Percentiles rank a stretch among this genome's conserved stretches.
Evolutionary conservation across 2,797 vertebrate species (phyloP).

Genomic region (Eupleurogrammus muticus): DNA sequence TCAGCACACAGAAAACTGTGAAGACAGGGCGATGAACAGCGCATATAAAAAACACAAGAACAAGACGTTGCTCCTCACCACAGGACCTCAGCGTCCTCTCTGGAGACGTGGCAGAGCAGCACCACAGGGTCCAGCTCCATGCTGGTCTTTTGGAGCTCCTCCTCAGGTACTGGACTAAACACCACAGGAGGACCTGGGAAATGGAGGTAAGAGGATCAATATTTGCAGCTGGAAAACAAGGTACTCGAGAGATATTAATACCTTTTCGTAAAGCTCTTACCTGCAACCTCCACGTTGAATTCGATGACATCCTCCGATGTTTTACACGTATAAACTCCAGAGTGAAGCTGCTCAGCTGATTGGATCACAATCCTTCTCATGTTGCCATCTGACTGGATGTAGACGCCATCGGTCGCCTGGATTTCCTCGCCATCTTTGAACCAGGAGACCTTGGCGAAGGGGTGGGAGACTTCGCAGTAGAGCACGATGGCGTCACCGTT

Average conservation of each 20-base stretch:
- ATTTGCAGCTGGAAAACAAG: constrained; percentile 9
- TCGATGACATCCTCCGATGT: constrained; percentile 69
- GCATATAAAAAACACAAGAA: neutral
- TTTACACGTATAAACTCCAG: constrained; percentile 82
- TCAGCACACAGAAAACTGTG: neutral
- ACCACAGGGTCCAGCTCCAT: constrained; percentile 87
- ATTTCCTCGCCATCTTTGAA: constrained; percentile 81
- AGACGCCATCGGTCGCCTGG: constrained; percentile 62
- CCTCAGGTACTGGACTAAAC: constrained; percentile 73
- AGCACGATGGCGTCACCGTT: constrained; percentile 77
- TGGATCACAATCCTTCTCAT: constrained; percentile 85
- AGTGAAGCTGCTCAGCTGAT: constrained; percentile 72
- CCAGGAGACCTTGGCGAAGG: constrained; percentile 76
- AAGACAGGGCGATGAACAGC: neutral
- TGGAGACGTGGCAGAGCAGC: constrained; percentile 87
- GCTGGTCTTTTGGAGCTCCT: constrained; percentile 81
- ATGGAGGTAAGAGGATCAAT: neutral
- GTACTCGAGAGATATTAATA: neutral
- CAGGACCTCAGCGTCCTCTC: constrained; percentile 73
- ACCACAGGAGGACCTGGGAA: constrained; percentile 76
- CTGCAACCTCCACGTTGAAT: constrained; percentile 81
- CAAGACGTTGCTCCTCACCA: constrained; percentile 74
- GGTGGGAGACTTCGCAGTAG: constrained; percentile 85
- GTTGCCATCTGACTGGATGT: constrained; percentile 82
- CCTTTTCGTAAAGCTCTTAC: constrained; percentile 41